Evolutionary conservation across 2,797 vertebrate genomes (phyloP), one percentile per base, ranked within the genome.

Genomic region (Lacerta agilis): DNA sequence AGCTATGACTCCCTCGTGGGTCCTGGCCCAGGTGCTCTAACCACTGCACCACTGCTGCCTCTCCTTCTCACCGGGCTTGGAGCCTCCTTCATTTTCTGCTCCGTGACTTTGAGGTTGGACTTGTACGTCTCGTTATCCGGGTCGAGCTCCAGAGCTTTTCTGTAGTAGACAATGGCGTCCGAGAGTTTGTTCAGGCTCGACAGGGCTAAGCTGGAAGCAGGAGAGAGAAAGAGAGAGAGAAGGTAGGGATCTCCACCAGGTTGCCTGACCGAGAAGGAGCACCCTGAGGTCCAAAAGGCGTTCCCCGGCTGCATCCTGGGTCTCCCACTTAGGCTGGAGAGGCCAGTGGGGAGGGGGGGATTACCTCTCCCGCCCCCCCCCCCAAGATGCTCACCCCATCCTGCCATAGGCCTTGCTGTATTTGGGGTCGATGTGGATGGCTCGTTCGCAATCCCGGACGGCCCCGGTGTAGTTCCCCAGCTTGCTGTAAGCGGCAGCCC

Each of bases 351-450:
- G 49, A 55, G n/a, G 49, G 49, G 49, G 49, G 13, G 55, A 15
- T 55, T 55, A 55, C 49, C 49, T 15, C 49, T 15, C 49, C 49
- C 1, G 13, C 49, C 49, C 49, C 3, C 0, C 45, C 45, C 49
- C 49, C 49, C 49, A 17, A 73, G 33, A 33, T 5, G 33, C 96
- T 93, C 92, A 99, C 99, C 99, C 99, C 99, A 99, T 99, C 80
- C 99, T 96, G 84, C 99, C 99, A 0, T 99, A 99, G 15, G 99
- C 99, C 96, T 99, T 99, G 97, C 99, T 99, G 96, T 99, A 99
- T 96, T 95, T 97, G 0, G 98, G 98, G 93, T 99, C 98, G 8
- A 99, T 99, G 92, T 97, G 91, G 85, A 99, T 99, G 88, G 99
- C 99, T 38, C 95, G 96, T 88, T 99, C 98, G 33, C 99, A 99